Percentiles rank a stretch among this genome's conserved stretches.
phyloP scores from a whole-genome alignment of 2,113 vertebrate species.

The Ochotona princeps region DNA sequence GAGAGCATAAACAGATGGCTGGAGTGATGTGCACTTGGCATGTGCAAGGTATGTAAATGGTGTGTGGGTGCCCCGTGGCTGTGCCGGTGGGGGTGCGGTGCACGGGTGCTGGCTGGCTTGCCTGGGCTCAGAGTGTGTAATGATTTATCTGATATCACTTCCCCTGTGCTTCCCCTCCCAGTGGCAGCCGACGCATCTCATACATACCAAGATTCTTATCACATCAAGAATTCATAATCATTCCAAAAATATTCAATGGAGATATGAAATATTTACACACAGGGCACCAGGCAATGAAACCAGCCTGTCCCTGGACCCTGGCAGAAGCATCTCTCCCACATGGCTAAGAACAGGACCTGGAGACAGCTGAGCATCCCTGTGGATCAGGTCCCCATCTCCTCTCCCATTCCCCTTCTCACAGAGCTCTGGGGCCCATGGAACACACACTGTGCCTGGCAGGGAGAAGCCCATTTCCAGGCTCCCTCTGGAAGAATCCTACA shows the following conservation, averaged over 20 bases:
- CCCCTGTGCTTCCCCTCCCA: conserved; percentile 79
- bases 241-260: conserved; percentile 88
- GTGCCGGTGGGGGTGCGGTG: not conserved
- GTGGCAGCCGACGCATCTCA: conserved; percentile 80
- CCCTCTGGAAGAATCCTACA: too few species aligned
- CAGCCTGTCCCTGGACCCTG: conserved; percentile 47
- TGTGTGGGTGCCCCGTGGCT: not conserved
- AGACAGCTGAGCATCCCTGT: not conserved
- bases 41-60: not conserved
- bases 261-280: conserved; percentile 90
- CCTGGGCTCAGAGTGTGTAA: not conserved
- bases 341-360: not conserved
- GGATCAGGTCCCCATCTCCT: not conserved
- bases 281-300: conserved; percentile 80
- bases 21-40: rapidly evolving
- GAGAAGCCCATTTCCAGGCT: not conserved
- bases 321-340: conserved; percentile 34
- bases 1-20: not conserved
- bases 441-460: too few species aligned
- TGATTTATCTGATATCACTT: conserved; percentile 76
- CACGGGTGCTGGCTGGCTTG: not conserved
- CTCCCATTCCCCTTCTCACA: not conserved
- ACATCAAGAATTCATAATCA: conserved; percentile 90
- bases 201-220: conserved; percentile 86
- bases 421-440: not conserved